Base-by-base conservation (phyloP, 2,888 invertebrate species). In the Ophion ventricosus region DNA sequence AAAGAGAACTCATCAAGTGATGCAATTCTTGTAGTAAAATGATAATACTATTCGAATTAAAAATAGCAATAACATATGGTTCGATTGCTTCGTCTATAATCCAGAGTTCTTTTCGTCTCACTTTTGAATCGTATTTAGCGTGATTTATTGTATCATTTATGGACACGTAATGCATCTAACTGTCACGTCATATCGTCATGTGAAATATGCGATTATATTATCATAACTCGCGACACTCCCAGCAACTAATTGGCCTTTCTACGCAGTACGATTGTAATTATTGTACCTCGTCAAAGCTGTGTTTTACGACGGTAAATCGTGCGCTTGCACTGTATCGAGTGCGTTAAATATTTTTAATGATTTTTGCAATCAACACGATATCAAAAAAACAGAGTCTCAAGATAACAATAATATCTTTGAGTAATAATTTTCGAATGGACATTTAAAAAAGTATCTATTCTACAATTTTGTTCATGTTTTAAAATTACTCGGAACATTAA, bases 191-290 rank as follows among this genome's bases (percentile, higher is more conserved):
- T 25, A 26, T 40, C 40, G 69, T 67, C 77, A 56, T 77, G 73
- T 26, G 26, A 59, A 69, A 49, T n/a, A 76, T 73, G 59, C 56
- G 56, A 67, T 66, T 29, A 26, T 25, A 40, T 72, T 35, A 66
- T 59, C 57, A 23, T 54, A 40, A 54, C 72, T 59, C 54, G 59
- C 64, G 14, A 73, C 40, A 61, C 54, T 66, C 49, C 35, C 72
- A 64, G n/a, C 35, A 82, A 59, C 59, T 29, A 66, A 66, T 61
- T 73, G 82, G 77, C 59, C 59, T 73, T 67, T 73, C 59, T 57
- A 77, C 23, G 57, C 11, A 56, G 17, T 8, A 73, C 14, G 20
- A 61, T 82, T 67, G 56, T 49, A 67, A 26, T 25, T 17, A 25
- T 67, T 67, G 49, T 57, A 40, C 25, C 11, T 23, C 20, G 17